Evolutionary conservation across 2,797 vertebrate species (phyloP), one percentile per base, ranked within the genome.

Genomic region (Merluccius polli): DNA sequence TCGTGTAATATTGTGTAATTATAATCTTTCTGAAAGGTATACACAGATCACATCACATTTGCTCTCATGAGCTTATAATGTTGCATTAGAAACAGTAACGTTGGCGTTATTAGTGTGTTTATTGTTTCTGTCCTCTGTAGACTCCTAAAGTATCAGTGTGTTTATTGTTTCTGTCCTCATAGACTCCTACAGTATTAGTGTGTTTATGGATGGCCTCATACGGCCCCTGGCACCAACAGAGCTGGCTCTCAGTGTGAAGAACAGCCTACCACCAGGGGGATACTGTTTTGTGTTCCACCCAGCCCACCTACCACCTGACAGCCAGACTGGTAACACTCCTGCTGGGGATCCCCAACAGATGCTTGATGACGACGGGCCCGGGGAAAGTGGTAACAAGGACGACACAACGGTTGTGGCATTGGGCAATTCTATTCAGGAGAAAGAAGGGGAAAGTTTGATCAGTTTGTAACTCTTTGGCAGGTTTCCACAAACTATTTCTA

Each of bases 221-320:
- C 89, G 90, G 84, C 90, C 89, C 69, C 85, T 98, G 75, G 91
- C 89, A 0, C 91, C 94, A 0, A 88, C 95, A 10, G 95, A 97
- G n/a, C 86, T 95, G 75, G 96, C 96, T 2, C 94, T 98, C 74
- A 86, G 80, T 24, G 92, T 99, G 77, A 99, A 99, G 90, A 93
- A 91, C 74, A 91, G 86, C 27, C 90, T 96, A 75, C 92, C 95
- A 73, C 95, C 95, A 8, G 94, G 94, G 80, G 93, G 94, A 79
- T 99, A 96, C 89, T 92, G 94, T 88, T 98, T 99, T 24, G 91
- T 99, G 87, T 99, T 95, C 89, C 95, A 95, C 85, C 94, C 91
- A 0, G 77, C 29, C 0, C 71, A 83, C 44, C 80, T 79, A 29
- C 78, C 79, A 32, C 21, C 72, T 30, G 18, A 0, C 74, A 8